Evolutionary conservation across 2,888 invertebrate species (phyloP).

Genomic region (Rhorus exstirpatorius): DNA sequence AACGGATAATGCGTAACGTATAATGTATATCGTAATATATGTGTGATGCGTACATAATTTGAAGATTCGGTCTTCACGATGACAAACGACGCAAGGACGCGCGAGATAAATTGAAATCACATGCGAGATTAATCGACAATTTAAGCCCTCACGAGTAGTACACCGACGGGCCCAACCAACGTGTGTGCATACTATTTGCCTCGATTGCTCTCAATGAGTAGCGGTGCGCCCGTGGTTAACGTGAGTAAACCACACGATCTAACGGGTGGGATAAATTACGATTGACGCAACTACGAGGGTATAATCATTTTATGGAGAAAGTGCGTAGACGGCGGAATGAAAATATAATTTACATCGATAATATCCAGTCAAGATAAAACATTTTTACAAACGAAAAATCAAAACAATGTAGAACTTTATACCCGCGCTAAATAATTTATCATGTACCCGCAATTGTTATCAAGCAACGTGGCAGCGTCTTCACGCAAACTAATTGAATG

Average conservation of each 20-base stretch:
- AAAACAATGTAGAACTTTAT: too few species aligned
- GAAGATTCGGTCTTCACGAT: slow-evolving; percentile 20
- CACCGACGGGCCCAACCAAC: slow-evolving; percentile 56
- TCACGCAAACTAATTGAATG: too few species aligned
- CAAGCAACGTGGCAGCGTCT: too few species aligned
- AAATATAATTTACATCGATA: too few species aligned
- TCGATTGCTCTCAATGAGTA: slow-evolving; percentile 80
- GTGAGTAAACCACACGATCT: slow-evolving; percentile 63
- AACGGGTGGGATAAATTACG: slow-evolving; percentile 62
- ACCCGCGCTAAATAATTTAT: too few species aligned
- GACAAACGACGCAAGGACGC: slow-evolving; percentile 63
- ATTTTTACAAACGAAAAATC: too few species aligned
- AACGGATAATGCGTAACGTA: too few species aligned
- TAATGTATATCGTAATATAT: too few species aligned
- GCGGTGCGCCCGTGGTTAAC: slow-evolving; percentile 76
- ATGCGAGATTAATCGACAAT: slow-evolving; percentile 76
- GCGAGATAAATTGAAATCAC: slow-evolving; percentile 75
- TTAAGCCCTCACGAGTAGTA: slow-evolving; percentile 70
- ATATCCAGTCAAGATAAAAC: too few species aligned
- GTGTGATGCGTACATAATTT: slow-evolving; percentile 21
- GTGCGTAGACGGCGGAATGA: too few species aligned
- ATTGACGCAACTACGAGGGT: not conserved
- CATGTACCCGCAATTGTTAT: too few species aligned
- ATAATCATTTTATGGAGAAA: too few species aligned
- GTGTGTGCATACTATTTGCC: slow-evolving; percentile 77